Base-by-base conservation (phyloP, 2,888 invertebrate genomes). In the Hydraecia micacea region DNA sequence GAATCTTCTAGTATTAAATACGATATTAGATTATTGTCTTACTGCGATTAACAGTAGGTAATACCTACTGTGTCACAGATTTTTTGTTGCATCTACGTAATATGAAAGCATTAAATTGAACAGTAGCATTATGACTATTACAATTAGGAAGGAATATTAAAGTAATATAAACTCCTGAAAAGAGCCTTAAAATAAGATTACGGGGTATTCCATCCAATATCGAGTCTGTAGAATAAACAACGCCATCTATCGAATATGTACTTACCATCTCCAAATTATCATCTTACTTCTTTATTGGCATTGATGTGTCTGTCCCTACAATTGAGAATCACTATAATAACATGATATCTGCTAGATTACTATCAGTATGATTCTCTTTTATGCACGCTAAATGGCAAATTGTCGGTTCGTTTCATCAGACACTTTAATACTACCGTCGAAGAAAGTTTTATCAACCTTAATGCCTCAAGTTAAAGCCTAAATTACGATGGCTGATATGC, bases 381-480 rank as follows among this genome's bases (percentile, higher is more conserved):
- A 94, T 92, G 92, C 93, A 93, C 94, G 93, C 92, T 95, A 96
- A 96, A 96, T 95, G 93, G 95, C 93, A 96, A 96, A 96, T 95
- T 95, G 95, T 91, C 90, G 93, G 94, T 93, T 94, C 91, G 83
- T 91, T 92, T 91, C 91, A 93, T 91, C 92, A 90, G 90, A 92
- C 94, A 93, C 92, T 94, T 93, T 93, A 94, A 90, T 90, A 76
- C 32, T 55, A 39, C 13, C 11, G n/a, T 65, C 52, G 32, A 3
- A 21, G 60, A 72, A 77, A 42, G 15, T 88, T 86, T 88, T 88
- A 83, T 91, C 83, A 80, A 85, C 90, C 88, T 90, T 93, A 91
- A 75, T 63, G 58, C 83, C 75, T 81, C 70, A 71, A 60, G 71
- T 81, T 92, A 92, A 90, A 88, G 91, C 85, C 82, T 80, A 88